Base-by-base conservation (phyloP, 2,113 vertebrate genomes). In the Leptosomus discolor region DNA sequence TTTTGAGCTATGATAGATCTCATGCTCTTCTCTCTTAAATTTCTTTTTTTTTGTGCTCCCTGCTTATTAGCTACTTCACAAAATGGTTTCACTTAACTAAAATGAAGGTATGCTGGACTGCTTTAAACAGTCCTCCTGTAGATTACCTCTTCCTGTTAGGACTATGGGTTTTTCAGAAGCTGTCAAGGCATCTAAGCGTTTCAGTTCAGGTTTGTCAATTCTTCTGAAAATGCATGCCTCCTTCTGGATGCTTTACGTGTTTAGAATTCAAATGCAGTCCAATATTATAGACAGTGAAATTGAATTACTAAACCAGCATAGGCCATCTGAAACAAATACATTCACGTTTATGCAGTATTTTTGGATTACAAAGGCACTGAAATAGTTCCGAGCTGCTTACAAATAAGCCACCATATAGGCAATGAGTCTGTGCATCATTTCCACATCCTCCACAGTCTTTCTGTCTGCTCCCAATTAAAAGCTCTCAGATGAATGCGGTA, bases 341-440 rank as follows among this genome's bases (percentile, higher is more conserved):
- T 88, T 98, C 83, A 97, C 92, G 95, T 94, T 94, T 77, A 97
- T 88, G 93, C 88, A 85, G 80, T 90, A 34, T 65, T 97, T 97
- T 97, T 85, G 89, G 93, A 97, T 97, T 96, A 95, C 94, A 98
- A 98, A 98, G 98, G 98, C 98, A 98, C 98, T 98, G 97, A 95
- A 97, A 97, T 92, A 91, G 82, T 97, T 96, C 75, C 94, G 94
- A 96, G 88, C 83, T 97, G 89, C 74, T 97, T 92, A 94, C 91
- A 95, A 73, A 96, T 76, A 90, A 93, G 65, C 95, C 92, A 93
- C 74, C 90, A 37, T 71, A 67, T 84, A 95, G 63, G 71, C 64
- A 90, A 92, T 46, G 73, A 92, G 58, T 90, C 53, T 61, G 68
- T 83, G 63, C 45, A 80, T 88, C 48, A 19, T 36, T 87, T 94